These are phyloP conservation scores for Paratilapia polleni DNA, from an alignment of 2,113 vertebrate genomes.

Conservation along the genomic window DNA sequence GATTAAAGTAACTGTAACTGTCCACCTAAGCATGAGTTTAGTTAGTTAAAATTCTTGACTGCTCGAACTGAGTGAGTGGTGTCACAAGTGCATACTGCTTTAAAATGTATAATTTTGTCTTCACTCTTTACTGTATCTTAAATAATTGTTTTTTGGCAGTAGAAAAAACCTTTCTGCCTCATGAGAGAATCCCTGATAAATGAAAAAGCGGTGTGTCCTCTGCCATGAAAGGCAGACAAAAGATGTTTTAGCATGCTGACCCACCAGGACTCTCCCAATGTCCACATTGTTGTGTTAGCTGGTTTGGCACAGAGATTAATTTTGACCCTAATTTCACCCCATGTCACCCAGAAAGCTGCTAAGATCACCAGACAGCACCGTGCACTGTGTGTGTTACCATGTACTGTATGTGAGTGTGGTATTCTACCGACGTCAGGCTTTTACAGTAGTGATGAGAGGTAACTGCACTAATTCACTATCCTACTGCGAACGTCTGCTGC, in stretches of 20 bases:
- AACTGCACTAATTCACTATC: conserved; percentile 93
- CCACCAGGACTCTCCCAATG: conserved; percentile 14
- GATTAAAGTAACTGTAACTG: not conserved
- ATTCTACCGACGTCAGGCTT: conserved; percentile 50
- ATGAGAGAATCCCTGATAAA: not conserved
- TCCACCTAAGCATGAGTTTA: not conserved
- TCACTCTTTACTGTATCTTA: not conserved
- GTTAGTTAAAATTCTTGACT: fast-evolving
- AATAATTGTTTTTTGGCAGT: not conserved
- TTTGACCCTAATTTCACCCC: conserved; percentile 59
- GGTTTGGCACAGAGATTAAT: conserved; percentile 39
- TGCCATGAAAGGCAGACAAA: conserved; percentile 3
- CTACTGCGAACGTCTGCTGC: conserved; percentile 90
- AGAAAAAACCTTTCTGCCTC: not conserved
- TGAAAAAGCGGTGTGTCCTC: not conserved
- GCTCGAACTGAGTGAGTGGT: too few relatives aligned
- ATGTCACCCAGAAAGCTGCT: conserved; percentile 39
- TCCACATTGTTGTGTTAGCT: not conserved
- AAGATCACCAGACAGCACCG: conserved; percentile 59
- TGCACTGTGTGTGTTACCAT: conserved; percentile 26
- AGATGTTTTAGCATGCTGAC: conserved; percentile 1
- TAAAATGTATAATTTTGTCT: not conserved
- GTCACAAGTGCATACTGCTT: not conserved
- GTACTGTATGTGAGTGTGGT: conserved; percentile 41
- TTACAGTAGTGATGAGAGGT: conserved; percentile 85